Evolutionary conservation across 2,888 invertebrate genomes (phyloP), one percentile per base, ranked within the genome.

Genomic region (Drosophila seclusa): DNA sequence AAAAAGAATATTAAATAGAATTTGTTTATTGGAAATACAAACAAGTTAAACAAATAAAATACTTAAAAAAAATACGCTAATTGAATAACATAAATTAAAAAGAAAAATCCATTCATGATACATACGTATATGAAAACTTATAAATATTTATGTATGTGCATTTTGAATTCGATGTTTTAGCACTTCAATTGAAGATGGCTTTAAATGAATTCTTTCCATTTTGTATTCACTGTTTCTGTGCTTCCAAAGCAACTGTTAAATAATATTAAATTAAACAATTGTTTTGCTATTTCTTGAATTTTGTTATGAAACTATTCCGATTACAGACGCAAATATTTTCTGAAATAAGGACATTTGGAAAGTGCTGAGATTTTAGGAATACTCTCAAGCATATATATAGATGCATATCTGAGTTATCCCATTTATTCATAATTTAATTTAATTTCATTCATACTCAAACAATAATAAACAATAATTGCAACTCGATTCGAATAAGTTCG

Each of bases 401-500:
- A 29, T 18, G 27, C 5, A 29, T 29, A 18, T 49, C 18, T 29
- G 1, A 49, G 1, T 49, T 29, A 18, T 18, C 1, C 49, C 5
- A 29, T 27, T 11, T 29, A 3, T 49, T 18, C 5, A 49, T 24
- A 1, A 45, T 24, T 24, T 18, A 2, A 38, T 38, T 18, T 3
- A 5, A 29, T 29, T 29, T 27, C 5, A 49, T 49, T 29, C 10
- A 6, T 3, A 18, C 18, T 27, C 1, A 27, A 18, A 18, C 29
- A 18, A 29, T 49, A 18, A 11, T 29, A 18, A 18, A 29, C 21
- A 24, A 45, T 6, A 29, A 49, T 29, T 16, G 53, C 13, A 38
- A 38, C 69, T 68, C 50, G 58, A 55, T 68, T 68, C 50, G 69
- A 60, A 57, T 29, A 16, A 80, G 74, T 85, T 83, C 86, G 86